Base-by-base conservation (phyloP, 2,888 invertebrate species). In the Sussaba pulchella region DNA sequence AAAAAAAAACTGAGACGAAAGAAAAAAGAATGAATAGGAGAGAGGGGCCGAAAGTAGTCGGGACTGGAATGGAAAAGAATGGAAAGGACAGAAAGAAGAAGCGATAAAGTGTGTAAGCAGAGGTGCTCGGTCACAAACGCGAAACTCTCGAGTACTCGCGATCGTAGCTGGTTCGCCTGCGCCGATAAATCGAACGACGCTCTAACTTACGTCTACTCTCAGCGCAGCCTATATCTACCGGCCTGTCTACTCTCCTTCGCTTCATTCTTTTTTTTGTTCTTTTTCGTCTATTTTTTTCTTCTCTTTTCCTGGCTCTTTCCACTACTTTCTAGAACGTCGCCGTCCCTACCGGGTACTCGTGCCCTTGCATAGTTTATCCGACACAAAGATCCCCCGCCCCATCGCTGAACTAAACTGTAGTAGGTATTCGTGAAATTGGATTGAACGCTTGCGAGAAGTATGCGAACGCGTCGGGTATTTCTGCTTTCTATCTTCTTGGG, bases 131-230 rank as follows among this genome's bases (percentile, higher is more conserved):
- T 72, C 76, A 76, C 80, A 71, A 71, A 57, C 9, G 57, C 57
- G 57, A 36, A 36, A 14, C 31, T 57, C 59, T 63, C 10, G 67
- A 36, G 63, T 47, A 54, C 45, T 64, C 63, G 70, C 64, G 67
- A 54, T 52, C 63, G 76, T 41, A 70, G 76, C 71, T 67, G 59
- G 74, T 75, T 76, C 76, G 75, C 72, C 78, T 82, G 81, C 78
- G 75, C 78, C 74, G 75, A 82, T 81, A 78, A 82, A 81, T 82
- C 80, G 77, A 81, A 79, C 79, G 63, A 59, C 69, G 59, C 31
- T 31, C 57, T 70, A 61, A 45, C 72, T 61, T 71, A 64, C 74
- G 54, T 64, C 73, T 66, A 54, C 54, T 54, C 54, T 61, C 45
- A 17, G 59, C 61, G 41, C 52, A 36, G 50, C 54, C 63, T 61